Evolutionary conservation across 2,888 invertebrate species (phyloP), one percentile per base, ranked within the genome.

Genomic region (Drosophila borborema): DNA sequence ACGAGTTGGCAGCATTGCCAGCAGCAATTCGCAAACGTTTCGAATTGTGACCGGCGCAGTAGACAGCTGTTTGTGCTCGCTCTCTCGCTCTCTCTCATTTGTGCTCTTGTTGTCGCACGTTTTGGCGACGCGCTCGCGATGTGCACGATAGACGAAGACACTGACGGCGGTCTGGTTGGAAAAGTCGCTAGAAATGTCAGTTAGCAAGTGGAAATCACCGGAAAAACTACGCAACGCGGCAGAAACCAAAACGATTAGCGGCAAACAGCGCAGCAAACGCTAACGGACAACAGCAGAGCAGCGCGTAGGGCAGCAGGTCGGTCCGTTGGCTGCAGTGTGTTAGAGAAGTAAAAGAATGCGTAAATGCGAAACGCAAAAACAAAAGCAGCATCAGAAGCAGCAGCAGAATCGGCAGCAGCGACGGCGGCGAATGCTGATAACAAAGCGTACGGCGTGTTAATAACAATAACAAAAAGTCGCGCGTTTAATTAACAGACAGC

Each of bases 141-240:
- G 89, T 64, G 74, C 68, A 73, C 70, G 79, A 80, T 72, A 72
- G 75, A 81, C 74, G 72, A 77, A 81, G 74, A 4, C 41, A 41
- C 55, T 31, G 55, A 77, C 72, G 78, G 76, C 72, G 62, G 54
- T 16, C 63, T 62, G 82, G 72, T 80, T 80, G 85, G 89, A 79
- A 87, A 90, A 87, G 79, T 87, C 80, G 72, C 66, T 68, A 72
- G 81, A 77, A 81, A 78, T 77, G 80, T 77, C 86, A 89, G 82
- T 86, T 82, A 84, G 83, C 74, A 86, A 91, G 91, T 85, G 91
- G 85, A 86, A 89, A 90, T 77, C 89, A 84, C 81, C 91, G 91
- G 89, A 84, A 86, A 90, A 90, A 91, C 91, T 91, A 90, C 89
- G 74, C 59, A 81, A 63, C 90, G 86, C 90, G 86, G 86, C 78